Percentiles rank a stretch among this genome's conserved stretches.
phyloP scores from a whole-genome alignment of 2,797 vertebrate species.

The Anguilla obscura region DNA sequence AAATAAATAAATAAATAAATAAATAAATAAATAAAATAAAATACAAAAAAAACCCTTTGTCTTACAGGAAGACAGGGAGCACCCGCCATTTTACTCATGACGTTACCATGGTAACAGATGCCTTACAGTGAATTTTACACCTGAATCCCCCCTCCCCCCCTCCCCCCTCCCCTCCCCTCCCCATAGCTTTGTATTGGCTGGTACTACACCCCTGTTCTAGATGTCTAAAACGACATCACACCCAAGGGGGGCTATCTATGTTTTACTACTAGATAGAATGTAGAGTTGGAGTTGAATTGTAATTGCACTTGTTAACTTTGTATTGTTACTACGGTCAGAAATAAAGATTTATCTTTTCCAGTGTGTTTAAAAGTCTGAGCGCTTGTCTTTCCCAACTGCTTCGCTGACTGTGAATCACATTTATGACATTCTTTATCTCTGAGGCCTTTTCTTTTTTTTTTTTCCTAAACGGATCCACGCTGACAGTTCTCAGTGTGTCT shows the following conservation, averaged over 20 bases:
- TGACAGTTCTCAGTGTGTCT: neutral
- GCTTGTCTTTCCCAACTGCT: neutral
- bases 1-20: neutral
- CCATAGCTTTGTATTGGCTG: slow-evolving; percentile 32
- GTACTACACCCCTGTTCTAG: slow-evolving; percentile 18
- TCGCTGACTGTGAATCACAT: neutral
- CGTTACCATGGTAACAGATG: slow-evolving; percentile 36
- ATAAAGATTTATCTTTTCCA: slow-evolving; percentile 44
- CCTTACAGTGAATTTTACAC: slow-evolving; percentile 38
- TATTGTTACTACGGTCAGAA: slow-evolving; percentile 36
- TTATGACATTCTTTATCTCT: neutral
- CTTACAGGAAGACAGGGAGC: slow-evolving; percentile 13
- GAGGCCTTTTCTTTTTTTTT: neutral
- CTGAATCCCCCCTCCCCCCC: neutral
- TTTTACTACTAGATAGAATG: slow-evolving; percentile 38
- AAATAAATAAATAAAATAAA: neutral
- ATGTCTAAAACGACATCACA: slow-evolving; percentile 4
- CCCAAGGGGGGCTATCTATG: slow-evolving; percentile 30
- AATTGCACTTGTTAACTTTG: slow-evolving; percentile 42
- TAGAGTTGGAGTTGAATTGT: slow-evolving; percentile 35
- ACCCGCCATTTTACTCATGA: slow-evolving; percentile 5
- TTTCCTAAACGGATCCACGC: neutral
- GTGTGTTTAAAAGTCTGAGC: slow-evolving; percentile 30
- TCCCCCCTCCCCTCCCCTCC: neutral
- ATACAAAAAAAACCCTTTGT: neutral